Base-by-base conservation (phyloP, 2,797 vertebrate genomes). In the Micromesistius poutassou region DNA sequence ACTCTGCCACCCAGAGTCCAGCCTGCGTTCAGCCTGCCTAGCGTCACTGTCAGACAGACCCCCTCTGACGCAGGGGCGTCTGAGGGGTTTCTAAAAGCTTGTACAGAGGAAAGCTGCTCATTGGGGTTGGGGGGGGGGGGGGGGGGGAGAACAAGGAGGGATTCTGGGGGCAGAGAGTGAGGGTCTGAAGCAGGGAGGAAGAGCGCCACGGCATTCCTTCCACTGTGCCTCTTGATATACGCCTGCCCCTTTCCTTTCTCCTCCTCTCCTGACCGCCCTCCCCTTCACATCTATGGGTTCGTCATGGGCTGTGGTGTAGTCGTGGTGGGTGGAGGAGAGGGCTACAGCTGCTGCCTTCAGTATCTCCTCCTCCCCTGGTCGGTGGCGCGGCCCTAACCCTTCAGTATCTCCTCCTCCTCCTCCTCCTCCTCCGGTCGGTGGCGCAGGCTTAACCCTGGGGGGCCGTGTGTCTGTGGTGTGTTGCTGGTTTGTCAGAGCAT, bases 1-100 rank as follows among this genome's bases (percentile, higher is more conserved):
- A 85, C 86, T 90, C 87, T 14, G 90, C 92, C 92, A 92, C 91
- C 91, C 89, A 90, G 88, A 91, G 90, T 89, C 90, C 86, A 81
- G 77, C 81, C 80, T 75, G 84, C 25, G 86, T 88, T 83, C 78
- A 1, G 40, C 86, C 89, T 91, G 89, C 86, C 83, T 84, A 86
- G 88, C 84, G 86, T 90, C 91, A 91, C 89, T 81, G 90, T 91
- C 87, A 89, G 90, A 90, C 89, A 76, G 85, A 84, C 87, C 87
- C 87, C 73, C 13, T 28, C 62, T 9, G 8, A 28, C n/a, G 50
- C 22, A 62, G 50, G 50, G 22, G 10, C 46, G 50, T 62, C 50
- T 25, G 19, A 62, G 50, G 22, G 50, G 16, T 62, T 62, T 62
- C 50, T 62, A n/a, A 62, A n/a, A 62, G 22, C 71, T 25, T 76